These are phyloP conservation scores for Halichoerus grypus DNA, from an alignment of 2,113 vertebrate species.

Conservation along the genomic window DNA sequence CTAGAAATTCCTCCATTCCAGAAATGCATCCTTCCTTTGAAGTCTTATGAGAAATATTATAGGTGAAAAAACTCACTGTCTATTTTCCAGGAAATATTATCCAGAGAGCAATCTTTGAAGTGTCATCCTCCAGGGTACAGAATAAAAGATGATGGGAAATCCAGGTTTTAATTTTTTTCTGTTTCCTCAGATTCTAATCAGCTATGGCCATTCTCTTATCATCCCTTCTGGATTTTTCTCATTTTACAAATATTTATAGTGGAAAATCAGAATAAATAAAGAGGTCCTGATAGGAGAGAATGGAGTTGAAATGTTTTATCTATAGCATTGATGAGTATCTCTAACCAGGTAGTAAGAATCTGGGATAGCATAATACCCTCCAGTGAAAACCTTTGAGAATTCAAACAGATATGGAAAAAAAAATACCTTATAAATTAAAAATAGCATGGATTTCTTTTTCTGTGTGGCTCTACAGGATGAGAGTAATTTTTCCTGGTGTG, in stretches of 20 bases:
- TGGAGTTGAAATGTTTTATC: neutral
- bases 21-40: neutral
- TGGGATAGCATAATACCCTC: neutral
- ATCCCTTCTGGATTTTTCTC: neutral
- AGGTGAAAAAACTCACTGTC: neutral
- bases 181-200: neutral
- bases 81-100: neutral
- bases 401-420: neutral
- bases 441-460: neutral
- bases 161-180: neutral
- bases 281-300: neutral
- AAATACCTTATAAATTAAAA: neutral
- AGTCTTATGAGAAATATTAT: neutral
- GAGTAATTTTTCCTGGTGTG: rapidly evolving
- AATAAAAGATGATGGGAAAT: neutral
- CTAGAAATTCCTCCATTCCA: neutral
- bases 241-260: neutral
- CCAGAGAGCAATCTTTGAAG: neutral
- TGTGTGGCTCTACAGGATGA: neutral
- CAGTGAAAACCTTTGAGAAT: neutral
- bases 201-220: neutral
- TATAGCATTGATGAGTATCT: neutral
- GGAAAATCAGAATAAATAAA: neutral
- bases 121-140: neutral
- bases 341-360: neutral